Conservation (phyloP, 2,113 vertebrate genomes). For the Malurus melanocephalus region DNA sequence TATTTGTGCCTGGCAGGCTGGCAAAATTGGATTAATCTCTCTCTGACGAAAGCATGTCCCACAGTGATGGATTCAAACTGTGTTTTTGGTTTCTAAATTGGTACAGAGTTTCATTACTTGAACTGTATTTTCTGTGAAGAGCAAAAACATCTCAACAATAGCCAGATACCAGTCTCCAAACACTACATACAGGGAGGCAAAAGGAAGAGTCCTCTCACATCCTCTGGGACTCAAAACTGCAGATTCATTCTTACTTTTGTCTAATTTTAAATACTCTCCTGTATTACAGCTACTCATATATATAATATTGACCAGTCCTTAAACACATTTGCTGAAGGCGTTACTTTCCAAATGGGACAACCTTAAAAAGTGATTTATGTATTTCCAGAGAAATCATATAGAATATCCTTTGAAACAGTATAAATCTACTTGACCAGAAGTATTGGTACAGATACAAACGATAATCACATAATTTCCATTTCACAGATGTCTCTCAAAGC, state of each 20-base stretch:
- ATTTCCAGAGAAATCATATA: background rate
- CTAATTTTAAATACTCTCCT: background rate
- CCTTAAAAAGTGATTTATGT: background rate
- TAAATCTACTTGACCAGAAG: background rate
- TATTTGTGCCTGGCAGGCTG: slow-evolving; percentile 18
- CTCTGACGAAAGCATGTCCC: background rate
- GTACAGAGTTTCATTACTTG: background rate
- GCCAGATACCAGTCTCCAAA: background rate
- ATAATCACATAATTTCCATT: background rate
- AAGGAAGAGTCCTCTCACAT: background rate
- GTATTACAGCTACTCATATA: background rate
- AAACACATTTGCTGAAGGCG: background rate
- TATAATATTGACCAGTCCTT: background rate
- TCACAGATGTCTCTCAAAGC: background rate
- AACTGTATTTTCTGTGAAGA: background rate
- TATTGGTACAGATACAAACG: background rate
- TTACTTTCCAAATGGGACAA: background rate
- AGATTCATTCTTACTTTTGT: background rate
- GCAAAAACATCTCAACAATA: background rate
- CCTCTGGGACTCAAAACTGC: background rate
- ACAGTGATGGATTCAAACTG: background rate
- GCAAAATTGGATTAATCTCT: background rate
- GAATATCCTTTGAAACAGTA: background rate
- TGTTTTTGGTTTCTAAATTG: background rate
- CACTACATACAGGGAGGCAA: background rate